Percentiles rank a stretch among this genome's conserved stretches.
Conservation (phyloP, 2,888 invertebrate genomes). For the Amiota minor region DNA sequence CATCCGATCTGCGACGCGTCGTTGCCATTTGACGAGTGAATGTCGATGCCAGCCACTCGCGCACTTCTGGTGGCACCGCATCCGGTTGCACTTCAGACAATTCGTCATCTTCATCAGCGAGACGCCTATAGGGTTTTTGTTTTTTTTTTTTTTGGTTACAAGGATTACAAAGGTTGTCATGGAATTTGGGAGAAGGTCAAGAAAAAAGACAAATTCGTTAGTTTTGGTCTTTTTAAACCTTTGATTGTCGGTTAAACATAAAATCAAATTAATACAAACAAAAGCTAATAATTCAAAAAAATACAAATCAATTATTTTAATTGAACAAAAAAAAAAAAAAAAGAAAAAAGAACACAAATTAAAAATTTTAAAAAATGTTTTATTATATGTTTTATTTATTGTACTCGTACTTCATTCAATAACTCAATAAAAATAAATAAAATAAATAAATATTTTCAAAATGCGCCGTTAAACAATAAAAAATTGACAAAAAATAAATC, state of each 20-base stretch:
- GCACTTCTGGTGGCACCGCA: conserved; percentile 95
- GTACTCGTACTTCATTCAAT: too few species aligned
- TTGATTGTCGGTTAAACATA: conserved; percentile 12
- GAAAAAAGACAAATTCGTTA: conserved; percentile 44
- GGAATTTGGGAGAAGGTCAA: conserved; percentile 2
- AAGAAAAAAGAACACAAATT: conserved; percentile 4
- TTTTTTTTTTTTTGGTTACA: background rate
- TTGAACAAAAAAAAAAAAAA: background rate
- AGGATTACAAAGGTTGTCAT: background rate
- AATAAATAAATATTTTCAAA: too few species aligned
- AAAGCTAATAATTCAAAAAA: conserved; percentile 32
- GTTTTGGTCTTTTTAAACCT: conserved; percentile 29
- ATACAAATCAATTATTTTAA: conserved; percentile 24
- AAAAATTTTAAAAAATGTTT: background rate
- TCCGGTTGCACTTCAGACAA: conserved; percentile 96
- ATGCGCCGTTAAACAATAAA: too few species aligned
- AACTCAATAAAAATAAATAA: too few species aligned
- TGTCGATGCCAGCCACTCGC: conserved; percentile 97
- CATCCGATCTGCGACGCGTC: conserved; percentile 83
- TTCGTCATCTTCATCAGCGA: conserved; percentile 95
- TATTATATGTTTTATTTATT: conserved; percentile 1
- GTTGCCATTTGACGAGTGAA: conserved; percentile 92
- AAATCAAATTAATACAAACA: conserved; percentile 30
- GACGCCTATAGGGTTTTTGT: conserved; percentile 76
- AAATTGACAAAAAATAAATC: too few species aligned